Base-by-base conservation (phyloP, 1,140 invertebrate genomes). In the Neelides sp. region DNA sequence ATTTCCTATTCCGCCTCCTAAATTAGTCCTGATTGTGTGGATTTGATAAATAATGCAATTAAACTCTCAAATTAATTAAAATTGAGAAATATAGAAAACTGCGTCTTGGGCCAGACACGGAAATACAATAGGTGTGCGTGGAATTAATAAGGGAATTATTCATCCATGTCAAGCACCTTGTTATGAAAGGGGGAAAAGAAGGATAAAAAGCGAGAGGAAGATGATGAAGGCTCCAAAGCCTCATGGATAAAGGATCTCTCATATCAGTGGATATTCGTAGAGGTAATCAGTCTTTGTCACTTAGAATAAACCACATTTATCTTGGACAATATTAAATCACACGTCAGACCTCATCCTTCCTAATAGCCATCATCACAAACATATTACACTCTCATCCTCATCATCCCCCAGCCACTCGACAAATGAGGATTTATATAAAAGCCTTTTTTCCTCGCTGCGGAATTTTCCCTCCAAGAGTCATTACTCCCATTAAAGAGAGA, bases 101-200 rank as follows among this genome's bases (percentile, higher is more conserved):
- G 40, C 27, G 36, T 42, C 20, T 24, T 23, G 22, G 22, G 30
- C 8, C n/a, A 10, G 8, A 10, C 24, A 27, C 13, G 19, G 5
- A 28, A 15, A 28, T 41, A 28, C 35, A 44, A 32, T 7, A 52
- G 46, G 54, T 56, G 54, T 56, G 54, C 44, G 23, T 52, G 39
- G 50, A 52, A 55, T 58, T 58, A 58, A 58, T 54, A 49, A 52
- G 57, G 15, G 47, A 58, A 55, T 55, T 58, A 54, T 54, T 54
- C 52, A 58, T 46, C 52, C 49, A 50, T 58, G 52, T 55, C 52
- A 55, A 55, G 52, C 41, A 58, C 49, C 40, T 54, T 50, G 47
- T 58, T 52, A 49, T 39, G 43, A 37, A 40, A 28, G 12, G 15
- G 27, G 15, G 12, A 20, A 43, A 35, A 17, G 8, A 46, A 5